Conservation (phyloP, 2,888 invertebrate species). For the Tiphia femorata region DNA sequence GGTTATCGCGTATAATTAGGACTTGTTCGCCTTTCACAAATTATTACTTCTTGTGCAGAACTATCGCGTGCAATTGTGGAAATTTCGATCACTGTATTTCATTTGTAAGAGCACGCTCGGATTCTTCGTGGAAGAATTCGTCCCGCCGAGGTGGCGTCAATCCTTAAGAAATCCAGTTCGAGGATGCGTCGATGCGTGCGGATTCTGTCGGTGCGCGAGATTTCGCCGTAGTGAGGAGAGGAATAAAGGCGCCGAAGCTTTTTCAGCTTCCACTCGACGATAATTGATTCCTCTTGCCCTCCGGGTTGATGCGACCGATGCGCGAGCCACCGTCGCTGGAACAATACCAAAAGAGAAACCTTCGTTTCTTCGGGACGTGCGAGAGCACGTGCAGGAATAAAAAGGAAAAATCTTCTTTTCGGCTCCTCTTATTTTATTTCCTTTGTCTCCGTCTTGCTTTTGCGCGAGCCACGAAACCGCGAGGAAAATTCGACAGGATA, state of each 20-base stretch:
- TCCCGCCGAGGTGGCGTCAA: too few relatives aligned
- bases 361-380: not conserved
- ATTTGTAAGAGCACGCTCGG: too few relatives aligned
- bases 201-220: too few relatives aligned
- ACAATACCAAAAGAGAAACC: not conserved
- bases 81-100: too few relatives aligned
- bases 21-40: too few relatives aligned
- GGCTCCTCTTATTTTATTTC: too few relatives aligned
- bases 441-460: not conserved
- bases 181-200: constrained; percentile 1
- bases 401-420: too few relatives aligned
- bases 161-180: too few relatives aligned
- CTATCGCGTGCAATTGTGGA: too few relatives aligned
- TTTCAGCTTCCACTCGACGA: not conserved
- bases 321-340: not conserved
- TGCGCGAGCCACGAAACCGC: not conserved
- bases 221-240: not conserved
- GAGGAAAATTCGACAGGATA: not conserved
- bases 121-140: too few relatives aligned
- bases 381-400: not conserved
- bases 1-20: too few relatives aligned
- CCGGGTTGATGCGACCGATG: not conserved
- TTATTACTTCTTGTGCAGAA: too few relatives aligned
- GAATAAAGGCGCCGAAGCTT: not conserved
- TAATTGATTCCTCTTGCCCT: constrained; percentile 1